Conservation (phyloP, 2,888 invertebrate genomes). For the Eupithecia insigniata region DNA sequence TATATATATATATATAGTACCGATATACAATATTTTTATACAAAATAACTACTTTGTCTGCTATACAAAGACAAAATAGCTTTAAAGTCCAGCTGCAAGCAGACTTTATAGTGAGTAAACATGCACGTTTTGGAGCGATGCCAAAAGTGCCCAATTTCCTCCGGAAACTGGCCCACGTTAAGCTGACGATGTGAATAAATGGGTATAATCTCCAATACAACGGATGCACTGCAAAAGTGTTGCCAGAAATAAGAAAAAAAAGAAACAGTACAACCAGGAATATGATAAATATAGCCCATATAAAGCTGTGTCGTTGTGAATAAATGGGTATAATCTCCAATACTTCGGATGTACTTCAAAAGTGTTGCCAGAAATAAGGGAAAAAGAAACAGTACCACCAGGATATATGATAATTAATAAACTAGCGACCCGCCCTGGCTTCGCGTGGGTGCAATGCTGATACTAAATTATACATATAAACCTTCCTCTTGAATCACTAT, state of each 20-base stretch:
- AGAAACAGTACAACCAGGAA: neutral
- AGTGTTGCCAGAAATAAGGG: slow-evolving; percentile 1
- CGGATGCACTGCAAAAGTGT: slow-evolving; percentile 26
- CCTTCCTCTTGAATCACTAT: too few species aligned
- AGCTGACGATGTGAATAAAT: slow-evolving; percentile 43
- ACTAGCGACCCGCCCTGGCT: too few species aligned
- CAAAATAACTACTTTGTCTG: neutral
- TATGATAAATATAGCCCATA: slow-evolving; percentile 3
- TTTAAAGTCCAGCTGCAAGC: slow-evolving; percentile 22
- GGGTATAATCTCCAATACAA: slow-evolving; percentile 19
- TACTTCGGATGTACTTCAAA: slow-evolving; percentile 23
- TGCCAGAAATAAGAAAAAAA: slow-evolving; percentile 6
- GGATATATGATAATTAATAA: neutral
- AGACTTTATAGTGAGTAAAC: slow-evolving; percentile 52
- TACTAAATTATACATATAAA: too few species aligned
- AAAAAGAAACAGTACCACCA: neutral
- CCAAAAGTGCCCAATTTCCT: slow-evolving; percentile 52
- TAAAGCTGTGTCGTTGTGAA: too few species aligned
- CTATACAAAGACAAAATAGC: neutral
- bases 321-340: slow-evolving; percentile 30
- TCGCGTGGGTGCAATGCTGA: too few species aligned
- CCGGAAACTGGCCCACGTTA: slow-evolving; percentile 45
- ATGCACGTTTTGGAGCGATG: slow-evolving; percentile 71
- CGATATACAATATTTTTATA: neutral
- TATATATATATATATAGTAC: too few species aligned